Evolutionary conservation across 2,113 vertebrate species (phyloP).

Genomic region (Atherinomorus stipes): DNA sequence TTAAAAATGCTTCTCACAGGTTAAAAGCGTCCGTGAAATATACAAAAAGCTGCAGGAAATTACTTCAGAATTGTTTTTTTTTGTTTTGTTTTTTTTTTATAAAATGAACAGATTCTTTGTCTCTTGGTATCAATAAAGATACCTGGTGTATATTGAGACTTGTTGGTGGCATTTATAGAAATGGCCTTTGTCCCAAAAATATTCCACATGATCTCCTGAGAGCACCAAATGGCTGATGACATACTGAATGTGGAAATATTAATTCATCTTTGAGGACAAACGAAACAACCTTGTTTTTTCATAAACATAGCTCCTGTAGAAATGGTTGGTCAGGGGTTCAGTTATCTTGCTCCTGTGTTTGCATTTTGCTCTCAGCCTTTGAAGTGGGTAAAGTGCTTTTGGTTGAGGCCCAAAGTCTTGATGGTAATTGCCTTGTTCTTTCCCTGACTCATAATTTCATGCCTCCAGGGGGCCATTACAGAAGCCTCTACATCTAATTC

Average conservation of each 20-base stretch:
- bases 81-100: too few relatives aligned
- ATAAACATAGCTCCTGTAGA: slow-evolving; percentile 10
- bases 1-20: too few relatives aligned
- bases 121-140: too few relatives aligned
- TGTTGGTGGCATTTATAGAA: too few relatives aligned
- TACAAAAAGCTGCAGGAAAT: too few relatives aligned
- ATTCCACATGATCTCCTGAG: too few relatives aligned
- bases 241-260: slow-evolving; percentile 1
- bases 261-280: not conserved
- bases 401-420: slow-evolving; percentile 66
- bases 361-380: slow-evolving; percentile 60
- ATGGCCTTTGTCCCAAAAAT: not conserved
- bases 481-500: slow-evolving; percentile 74
- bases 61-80: too few relatives aligned
- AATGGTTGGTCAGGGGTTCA: slow-evolving; percentile 42
- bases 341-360: slow-evolving; percentile 53
- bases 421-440: slow-evolving; percentile 77
- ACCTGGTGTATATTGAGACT: too few relatives aligned
- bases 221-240: too few relatives aligned
- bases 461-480: slow-evolving; percentile 73
- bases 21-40: too few relatives aligned
- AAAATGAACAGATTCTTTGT: too few relatives aligned
- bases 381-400: slow-evolving; percentile 74
- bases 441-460: slow-evolving; percentile 74
- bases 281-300: slow-evolving; percentile 22